Evolutionary conservation across 2,797 vertebrate genomes (phyloP).

Genomic region (Anabacerthia variegaticeps): DNA sequence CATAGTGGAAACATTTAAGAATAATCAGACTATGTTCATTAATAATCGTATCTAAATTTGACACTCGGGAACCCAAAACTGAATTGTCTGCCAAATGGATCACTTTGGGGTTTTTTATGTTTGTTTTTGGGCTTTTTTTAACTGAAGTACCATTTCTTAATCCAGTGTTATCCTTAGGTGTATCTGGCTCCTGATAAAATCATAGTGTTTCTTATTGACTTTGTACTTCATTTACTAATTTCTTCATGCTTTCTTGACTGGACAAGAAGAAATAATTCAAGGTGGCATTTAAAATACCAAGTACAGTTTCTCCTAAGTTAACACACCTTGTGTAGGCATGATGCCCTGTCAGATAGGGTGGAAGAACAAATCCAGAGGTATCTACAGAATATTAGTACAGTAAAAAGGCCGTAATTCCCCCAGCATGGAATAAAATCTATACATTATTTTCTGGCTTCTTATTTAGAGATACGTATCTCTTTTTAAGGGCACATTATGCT

Average conservation of each 20-base stretch:
- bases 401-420: background rate
- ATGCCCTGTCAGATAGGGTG: background rate
- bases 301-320: background rate
- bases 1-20: background rate
- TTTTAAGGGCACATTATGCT: background rate
- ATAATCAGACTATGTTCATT: background rate
- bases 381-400: background rate
- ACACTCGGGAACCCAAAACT: background rate
- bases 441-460: background rate
- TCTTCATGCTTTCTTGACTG: background rate
- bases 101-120: background rate
- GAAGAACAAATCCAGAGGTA: background rate
- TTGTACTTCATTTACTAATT: background rate
- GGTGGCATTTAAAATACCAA: background rate
- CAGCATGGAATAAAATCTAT: background rate
- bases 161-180: background rate
- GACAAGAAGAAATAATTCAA: background rate
- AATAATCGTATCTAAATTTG: background rate
- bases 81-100: background rate
- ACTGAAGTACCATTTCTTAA: background rate
- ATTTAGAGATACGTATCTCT: background rate
- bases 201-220: background rate
- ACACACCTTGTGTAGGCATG: background rate
- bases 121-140: background rate
- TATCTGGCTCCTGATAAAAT: background rate